Conservation (phyloP, 2,113 vertebrate genomes). For the Elaphurus davidianus region DNA sequence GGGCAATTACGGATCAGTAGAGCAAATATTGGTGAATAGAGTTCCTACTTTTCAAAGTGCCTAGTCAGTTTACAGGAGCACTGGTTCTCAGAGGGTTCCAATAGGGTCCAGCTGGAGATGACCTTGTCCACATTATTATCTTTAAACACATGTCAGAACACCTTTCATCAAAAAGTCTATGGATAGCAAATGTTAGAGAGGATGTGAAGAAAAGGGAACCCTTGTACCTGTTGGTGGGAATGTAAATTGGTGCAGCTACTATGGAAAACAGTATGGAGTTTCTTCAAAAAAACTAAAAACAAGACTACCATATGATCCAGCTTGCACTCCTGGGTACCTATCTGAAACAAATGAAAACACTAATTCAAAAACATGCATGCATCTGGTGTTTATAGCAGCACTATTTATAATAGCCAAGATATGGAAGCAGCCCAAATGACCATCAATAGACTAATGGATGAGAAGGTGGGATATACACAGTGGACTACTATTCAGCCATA, state of each 20-base stretch:
- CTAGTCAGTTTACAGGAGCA: not conserved
- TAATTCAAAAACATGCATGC: not conserved
- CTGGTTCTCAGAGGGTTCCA: not conserved
- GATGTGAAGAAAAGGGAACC: not conserved
- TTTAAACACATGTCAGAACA: not conserved
- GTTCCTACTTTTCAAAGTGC: not conserved
- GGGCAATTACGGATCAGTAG: not conserved
- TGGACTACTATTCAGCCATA: not conserved
- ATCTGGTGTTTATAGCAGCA: not conserved
- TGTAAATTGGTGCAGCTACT: not conserved
- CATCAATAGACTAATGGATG: not conserved
- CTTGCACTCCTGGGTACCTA: not conserved
- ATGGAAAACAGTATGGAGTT: not conserved
- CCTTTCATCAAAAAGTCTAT: not conserved
- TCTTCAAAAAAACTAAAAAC: not conserved
- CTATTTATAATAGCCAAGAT: not conserved
- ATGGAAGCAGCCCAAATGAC: not conserved
- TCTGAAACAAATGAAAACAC: not conserved
- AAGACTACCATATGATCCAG: not conserved
- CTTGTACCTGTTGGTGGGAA: not conserved
- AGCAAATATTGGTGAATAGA: not conserved
- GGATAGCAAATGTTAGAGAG: not conserved
- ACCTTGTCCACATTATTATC: not conserved
- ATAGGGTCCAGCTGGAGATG: not conserved
- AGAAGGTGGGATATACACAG: not conserved